Conservation (phyloP, 2,797 vertebrate genomes). For the Gastrophryne carolinensis region DNA sequence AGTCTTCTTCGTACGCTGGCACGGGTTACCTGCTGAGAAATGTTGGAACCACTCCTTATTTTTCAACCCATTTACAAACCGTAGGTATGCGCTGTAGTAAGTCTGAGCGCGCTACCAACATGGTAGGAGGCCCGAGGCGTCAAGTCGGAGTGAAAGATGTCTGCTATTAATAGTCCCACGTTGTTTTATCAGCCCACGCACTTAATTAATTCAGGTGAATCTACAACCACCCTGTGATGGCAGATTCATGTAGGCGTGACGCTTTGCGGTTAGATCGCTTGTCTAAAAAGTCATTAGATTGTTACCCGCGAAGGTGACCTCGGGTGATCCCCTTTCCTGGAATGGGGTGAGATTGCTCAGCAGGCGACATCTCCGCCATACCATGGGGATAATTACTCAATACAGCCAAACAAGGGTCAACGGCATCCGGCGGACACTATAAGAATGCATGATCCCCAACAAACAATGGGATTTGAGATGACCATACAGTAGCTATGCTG, state of each 20-base stretch:
- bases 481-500: too few species aligned
- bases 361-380: too few species aligned
- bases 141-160: slow-evolving; percentile 50
- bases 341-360: too few species aligned
- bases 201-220: slow-evolving; percentile 63
- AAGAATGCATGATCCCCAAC: too few species aligned
- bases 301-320: background rate
- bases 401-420: too few species aligned
- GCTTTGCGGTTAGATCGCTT: slow-evolving; percentile 44
- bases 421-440: too few species aligned
- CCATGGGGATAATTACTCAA: too few species aligned
- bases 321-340: background rate
- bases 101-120: background rate
- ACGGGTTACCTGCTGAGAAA: background rate
- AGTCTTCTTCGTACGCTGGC: background rate
- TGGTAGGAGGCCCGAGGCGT: slow-evolving; percentile 49
- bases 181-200: slow-evolving; percentile 64
- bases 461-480: too few species aligned
- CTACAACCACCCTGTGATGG: slow-evolving; percentile 55
- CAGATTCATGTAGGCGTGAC: slow-evolving; percentile 48
- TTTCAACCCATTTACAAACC: background rate
- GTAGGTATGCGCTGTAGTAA: background rate
- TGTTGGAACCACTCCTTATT: background rate
- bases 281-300: background rate
- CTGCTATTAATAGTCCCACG: slow-evolving; percentile 60